A percentile compares a stretch with the other conserved stretches of the same genome.
Evolutionary conservation across 2,888 invertebrate genomes (phyloP).

Genomic region (Leptinotarsa juncta): DNA sequence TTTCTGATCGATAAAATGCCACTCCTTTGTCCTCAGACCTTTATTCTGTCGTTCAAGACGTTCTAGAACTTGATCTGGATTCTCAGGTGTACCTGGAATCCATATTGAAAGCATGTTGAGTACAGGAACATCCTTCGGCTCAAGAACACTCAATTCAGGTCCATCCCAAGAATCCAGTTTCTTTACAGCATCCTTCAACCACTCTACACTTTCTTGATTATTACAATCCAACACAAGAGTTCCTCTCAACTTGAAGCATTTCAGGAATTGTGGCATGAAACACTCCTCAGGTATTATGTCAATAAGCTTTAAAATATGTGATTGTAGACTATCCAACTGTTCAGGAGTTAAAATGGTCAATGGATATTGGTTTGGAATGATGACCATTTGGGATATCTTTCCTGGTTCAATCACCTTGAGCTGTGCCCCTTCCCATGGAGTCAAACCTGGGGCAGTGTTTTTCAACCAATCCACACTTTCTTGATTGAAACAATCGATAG

Average conservation of each 20-base stretch:
- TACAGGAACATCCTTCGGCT: slow-evolving; percentile 31
- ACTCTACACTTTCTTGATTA: slow-evolving; percentile 34
- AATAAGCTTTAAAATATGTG: slow-evolving; percentile 33
- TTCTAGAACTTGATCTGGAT: slow-evolving; percentile 34
- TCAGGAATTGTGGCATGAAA: slow-evolving; percentile 39
- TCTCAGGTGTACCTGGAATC: slow-evolving; percentile 33
- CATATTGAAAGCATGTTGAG: slow-evolving; percentile 31
- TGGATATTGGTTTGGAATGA: slow-evolving; percentile 35
- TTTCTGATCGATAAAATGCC: slow-evolving; percentile 32
- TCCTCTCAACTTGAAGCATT: slow-evolving; percentile 31
- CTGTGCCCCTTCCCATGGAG: slow-evolving; percentile 35
- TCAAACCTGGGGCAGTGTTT: slow-evolving; percentile 27
- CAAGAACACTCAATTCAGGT: slow-evolving; percentile 28
- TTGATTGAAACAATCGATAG: slow-evolving; percentile 34
- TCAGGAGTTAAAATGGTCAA: slow-evolving; percentile 30
- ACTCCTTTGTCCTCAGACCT: slow-evolving; percentile 33
- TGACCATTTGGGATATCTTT: slow-evolving; percentile 30
- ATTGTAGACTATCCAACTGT: slow-evolving; percentile 31
- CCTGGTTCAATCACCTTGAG: slow-evolving; percentile 35
- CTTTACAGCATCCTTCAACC: slow-evolving; percentile 34
- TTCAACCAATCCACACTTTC: slow-evolving; percentile 34
- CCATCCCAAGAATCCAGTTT: slow-evolving; percentile 32
- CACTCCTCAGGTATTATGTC: slow-evolving; percentile 31
- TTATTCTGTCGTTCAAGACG: slow-evolving; percentile 36
- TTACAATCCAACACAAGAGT: slow-evolving; percentile 34